phyloP scores from a whole-genome alignment of 2,888 invertebrate genomes.

The Trachelus stipa region DNA sequence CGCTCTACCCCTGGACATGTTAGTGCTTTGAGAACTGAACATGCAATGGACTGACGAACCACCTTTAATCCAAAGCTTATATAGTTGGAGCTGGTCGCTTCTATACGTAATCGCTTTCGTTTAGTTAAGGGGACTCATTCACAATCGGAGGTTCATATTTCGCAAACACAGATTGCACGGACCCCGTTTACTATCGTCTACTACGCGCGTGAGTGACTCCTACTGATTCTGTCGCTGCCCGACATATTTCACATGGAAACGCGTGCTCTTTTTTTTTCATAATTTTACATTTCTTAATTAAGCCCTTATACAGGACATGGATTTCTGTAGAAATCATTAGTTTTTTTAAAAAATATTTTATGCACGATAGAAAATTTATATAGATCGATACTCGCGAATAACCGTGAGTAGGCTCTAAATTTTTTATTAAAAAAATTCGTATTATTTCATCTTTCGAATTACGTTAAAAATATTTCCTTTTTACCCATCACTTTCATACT shows the following conservation, averaged over 20 bases:
- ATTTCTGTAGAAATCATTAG: neutral
- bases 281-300: neutral
- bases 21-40: slow-evolving; percentile 38
- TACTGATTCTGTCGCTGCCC: neutral
- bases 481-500: neutral
- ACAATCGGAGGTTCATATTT: slow-evolving; percentile 44
- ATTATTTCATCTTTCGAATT: neutral
- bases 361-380: neutral
- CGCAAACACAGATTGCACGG: slow-evolving; percentile 44
- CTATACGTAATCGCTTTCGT: slow-evolving; percentile 62
- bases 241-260: neutral
- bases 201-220: neutral
- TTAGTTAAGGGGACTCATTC: slow-evolving; percentile 42
- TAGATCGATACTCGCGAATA: neutral
- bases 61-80: slow-evolving; percentile 53
- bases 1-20: slow-evolving; percentile 42
- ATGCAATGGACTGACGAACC: slow-evolving; percentile 53
- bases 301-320: neutral
- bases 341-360: neutral
- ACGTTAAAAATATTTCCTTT: neutral
- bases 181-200: neutral
- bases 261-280: neutral
- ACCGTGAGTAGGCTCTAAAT: neutral
- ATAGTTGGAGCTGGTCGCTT: slow-evolving; percentile 47
- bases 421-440: neutral